These are phyloP conservation scores for Drosophila barbarae DNA, from an alignment of 2,888 invertebrate species.

Conservation along the genomic window DNA sequence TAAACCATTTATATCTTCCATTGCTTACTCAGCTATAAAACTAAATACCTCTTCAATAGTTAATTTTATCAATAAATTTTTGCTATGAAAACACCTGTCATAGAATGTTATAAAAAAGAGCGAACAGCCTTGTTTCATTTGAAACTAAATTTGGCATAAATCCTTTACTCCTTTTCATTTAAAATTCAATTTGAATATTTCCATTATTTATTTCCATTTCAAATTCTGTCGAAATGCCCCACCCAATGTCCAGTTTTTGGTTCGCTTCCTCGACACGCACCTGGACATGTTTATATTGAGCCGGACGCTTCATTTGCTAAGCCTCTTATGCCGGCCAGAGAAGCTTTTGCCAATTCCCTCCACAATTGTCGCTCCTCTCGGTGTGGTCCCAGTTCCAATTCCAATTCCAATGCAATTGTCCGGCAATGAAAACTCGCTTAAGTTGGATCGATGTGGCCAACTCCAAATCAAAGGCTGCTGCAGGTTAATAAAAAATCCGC, in stretches of 20 bases:
- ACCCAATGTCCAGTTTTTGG: conserved; percentile 1
- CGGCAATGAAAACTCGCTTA: conserved; percentile 31
- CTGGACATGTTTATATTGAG: conserved; percentile 24
- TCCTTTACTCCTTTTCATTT: conserved; percentile 12
- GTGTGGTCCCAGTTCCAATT: background rate
- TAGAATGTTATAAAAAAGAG: background rate
- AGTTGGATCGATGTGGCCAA: background rate
- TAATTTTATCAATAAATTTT: background rate
- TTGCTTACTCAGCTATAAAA: background rate
- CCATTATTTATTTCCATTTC: conserved; percentile 25
- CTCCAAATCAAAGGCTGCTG: conserved; percentile 14
- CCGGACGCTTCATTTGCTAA: conserved; percentile 35
- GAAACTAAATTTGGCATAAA: background rate
- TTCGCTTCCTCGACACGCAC: conserved; percentile 13
- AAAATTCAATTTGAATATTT: conserved; percentile 20
- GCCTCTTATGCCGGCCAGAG: conserved; percentile 29
- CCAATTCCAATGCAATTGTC: conserved; percentile 29
- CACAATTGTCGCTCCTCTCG: conserved; percentile 21
- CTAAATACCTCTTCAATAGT: background rate
- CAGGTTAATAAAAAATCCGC: conserved; percentile 11
- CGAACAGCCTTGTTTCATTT: background rate
- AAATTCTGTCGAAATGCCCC: conserved; percentile 4
- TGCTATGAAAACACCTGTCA: background rate
- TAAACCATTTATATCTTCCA: background rate
- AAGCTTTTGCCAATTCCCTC: conserved; percentile 13